A percentile compares a stretch with the other conserved stretches of the same genome.
phyloP scores from a whole-genome alignment of 2,113 vertebrate species.

The Microtus oregoni region DNA sequence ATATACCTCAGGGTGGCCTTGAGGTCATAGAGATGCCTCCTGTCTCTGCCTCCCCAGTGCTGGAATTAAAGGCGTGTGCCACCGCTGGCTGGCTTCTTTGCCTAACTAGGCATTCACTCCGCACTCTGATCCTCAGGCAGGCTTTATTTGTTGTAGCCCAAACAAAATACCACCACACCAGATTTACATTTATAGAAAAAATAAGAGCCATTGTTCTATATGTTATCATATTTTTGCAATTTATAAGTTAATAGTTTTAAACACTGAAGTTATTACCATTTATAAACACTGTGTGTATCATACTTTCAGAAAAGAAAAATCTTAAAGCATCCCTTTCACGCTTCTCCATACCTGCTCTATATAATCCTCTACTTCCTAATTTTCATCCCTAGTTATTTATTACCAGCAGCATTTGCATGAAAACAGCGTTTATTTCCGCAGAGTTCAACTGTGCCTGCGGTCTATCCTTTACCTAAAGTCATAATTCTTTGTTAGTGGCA shows the following conservation, averaged over 20 bases:
- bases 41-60: too few species aligned
- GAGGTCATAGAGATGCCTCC: too few species aligned
- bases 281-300: background rate
- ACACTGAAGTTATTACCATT: background rate
- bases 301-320: slow-evolving; percentile 29
- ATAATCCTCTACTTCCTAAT: slow-evolving; percentile 57
- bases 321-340: slow-evolving; percentile 31
- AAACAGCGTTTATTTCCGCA: slow-evolving; percentile 70
- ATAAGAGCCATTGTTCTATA: background rate
- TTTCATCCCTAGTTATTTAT: slow-evolving; percentile 73
- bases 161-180: too few species aligned
- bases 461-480: slow-evolving; percentile 71
- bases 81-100: too few species aligned
- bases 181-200: slow-evolving; percentile 10
- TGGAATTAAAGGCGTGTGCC: too few species aligned
- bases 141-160: too few species aligned
- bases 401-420: slow-evolving; percentile 72
- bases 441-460: slow-evolving; percentile 73
- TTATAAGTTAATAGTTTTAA: slow-evolving; percentile 28
- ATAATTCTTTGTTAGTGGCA: slow-evolving; percentile 80
- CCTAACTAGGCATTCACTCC: too few species aligned
- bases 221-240: background rate
- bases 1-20: too few species aligned
- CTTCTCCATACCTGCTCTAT: slow-evolving; percentile 35
- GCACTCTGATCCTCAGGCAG: too few species aligned